Conservation (phyloP, 2,113 vertebrate species). For the Corynorhinus townsendii region DNA sequence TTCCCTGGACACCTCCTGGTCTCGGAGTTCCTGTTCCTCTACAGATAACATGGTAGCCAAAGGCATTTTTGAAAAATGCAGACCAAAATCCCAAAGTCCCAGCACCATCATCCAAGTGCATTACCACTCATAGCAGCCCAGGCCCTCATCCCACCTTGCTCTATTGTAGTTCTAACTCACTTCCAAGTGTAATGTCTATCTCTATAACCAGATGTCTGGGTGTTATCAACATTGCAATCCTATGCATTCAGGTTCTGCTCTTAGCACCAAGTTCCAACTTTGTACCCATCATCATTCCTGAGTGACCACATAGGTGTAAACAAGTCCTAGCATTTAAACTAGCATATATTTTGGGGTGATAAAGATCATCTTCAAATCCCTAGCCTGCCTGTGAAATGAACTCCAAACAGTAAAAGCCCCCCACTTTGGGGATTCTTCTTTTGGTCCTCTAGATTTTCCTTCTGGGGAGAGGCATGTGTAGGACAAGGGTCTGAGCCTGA, state of each 20-base stretch:
- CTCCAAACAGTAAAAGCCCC: conserved; percentile 50
- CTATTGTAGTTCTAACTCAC: conserved; percentile 64
- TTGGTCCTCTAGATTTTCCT: neutral
- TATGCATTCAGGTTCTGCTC: conserved; percentile 73
- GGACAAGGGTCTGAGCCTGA: neutral
- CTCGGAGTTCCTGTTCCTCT: neutral
- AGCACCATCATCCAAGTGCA: neutral
- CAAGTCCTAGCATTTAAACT: conserved; percentile 74
- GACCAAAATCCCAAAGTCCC: neutral
- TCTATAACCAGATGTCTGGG: conserved; percentile 75
- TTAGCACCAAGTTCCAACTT: conserved; percentile 77
- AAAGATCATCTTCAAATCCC: conserved; percentile 69
- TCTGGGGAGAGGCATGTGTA: neutral
- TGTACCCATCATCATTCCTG: conserved; percentile 78
- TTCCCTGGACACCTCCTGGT: neutral
- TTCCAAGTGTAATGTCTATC: conserved; percentile 76
- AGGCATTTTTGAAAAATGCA: neutral
- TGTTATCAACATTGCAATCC: conserved; percentile 75
- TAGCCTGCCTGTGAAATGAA: conserved; percentile 69
- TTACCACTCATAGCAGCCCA: neutral
- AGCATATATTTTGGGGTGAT: conserved; percentile 68
- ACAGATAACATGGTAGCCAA: neutral
- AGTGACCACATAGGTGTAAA: conserved; percentile 75
- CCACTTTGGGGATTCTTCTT: neutral
- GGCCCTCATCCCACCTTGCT: conserved; percentile 53